Evolutionary conservation across 2,797 vertebrate genomes (phyloP), one percentile per base, ranked within the genome.

Genomic region (Acestrorhynchus altus): DNA sequence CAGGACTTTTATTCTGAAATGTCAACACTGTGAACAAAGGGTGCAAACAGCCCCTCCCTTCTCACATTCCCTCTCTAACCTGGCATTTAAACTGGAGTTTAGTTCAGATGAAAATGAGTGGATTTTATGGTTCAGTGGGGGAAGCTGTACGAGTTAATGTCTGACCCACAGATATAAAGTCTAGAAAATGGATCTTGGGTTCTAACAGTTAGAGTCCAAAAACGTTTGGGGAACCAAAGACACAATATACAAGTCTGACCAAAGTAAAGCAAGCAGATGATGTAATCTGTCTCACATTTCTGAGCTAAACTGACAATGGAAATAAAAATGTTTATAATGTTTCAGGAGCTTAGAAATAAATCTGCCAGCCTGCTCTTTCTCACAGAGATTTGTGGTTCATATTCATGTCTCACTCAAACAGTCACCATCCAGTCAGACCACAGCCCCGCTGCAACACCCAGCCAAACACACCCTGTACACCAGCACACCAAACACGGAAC

Each of bases 401-500:
- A 52, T 20, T 52, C 18, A 49, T 18, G 24, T 26, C 28, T 26
- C 22, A 57, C 24, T 13, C 56, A 59, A 28, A 6, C 12, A 22
- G n/a, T 24, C 20, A 56, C n/a, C 56, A 59, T 15, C 54, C 22
- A 26, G 24, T 13, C 56, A 59, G 26, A 59, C 56, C 26, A 59
- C 56, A 59, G 56, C 56, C 56, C 16, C 1, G 15, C 24, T 15
- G 22, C n/a, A 54, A 54, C 13, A 24, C 54, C 5, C 11, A 24
- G 24, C 15, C 56, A 59, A 59, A 26, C 15, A 54, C 51, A 56
- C 52, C 52, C 52, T 2, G 11, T 56, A 24, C 28, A 31, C 51
- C 20, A 20, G 12, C 26, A 24, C 35, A 40, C 47, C 61, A 46
- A 71, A 42, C 60, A 39, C 26, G 7, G 47, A 65, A 80, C 59